Percentiles rank a stretch among this genome's conserved stretches.
phyloP scores from a whole-genome alignment of 2,113 vertebrate species.

The Festucalex cinctus region DNA sequence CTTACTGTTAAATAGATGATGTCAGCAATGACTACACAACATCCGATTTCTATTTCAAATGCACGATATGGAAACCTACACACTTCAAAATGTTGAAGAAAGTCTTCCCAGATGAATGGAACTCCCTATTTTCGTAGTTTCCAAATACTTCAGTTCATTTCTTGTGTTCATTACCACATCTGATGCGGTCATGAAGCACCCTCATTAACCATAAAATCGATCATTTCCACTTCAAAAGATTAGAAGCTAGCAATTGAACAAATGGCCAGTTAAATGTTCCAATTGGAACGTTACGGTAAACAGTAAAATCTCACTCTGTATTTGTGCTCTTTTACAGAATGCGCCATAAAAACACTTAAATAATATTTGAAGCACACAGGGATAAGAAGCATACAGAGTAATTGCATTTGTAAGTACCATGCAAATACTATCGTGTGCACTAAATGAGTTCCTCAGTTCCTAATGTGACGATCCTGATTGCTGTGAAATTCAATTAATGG shows the following conservation, averaged over 20 bases:
- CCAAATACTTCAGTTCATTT: neutral
- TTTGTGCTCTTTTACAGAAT: neutral
- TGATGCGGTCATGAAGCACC: neutral
- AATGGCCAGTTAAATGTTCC: neutral
- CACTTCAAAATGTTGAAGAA: neutral
- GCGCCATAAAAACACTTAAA: neutral
- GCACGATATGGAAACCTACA: neutral
- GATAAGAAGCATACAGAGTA: conserved; percentile 16
- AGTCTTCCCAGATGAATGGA: neutral
- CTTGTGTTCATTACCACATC: neutral
- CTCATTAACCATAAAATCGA: conserved; percentile 10
- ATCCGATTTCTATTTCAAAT: too few relatives aligned
- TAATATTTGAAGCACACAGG: conserved; percentile 14
- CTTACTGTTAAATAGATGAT: too few relatives aligned
- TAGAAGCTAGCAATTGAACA: neutral
- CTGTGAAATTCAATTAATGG: conserved; percentile 57
- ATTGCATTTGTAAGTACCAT: conserved; percentile 40
- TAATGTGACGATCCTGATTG: conserved; percentile 52
- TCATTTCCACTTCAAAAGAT: conserved; percentile 4
- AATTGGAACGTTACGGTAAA: neutral
- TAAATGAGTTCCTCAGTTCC: conserved; percentile 40
- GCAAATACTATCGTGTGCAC: conserved; percentile 24
- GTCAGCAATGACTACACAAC: too few relatives aligned
- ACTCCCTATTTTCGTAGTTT: neutral
- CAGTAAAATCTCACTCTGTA: conserved; percentile 1